Base-by-base conservation (phyloP, 2,888 invertebrate genomes). In the Drosophila hamatofila region DNA sequence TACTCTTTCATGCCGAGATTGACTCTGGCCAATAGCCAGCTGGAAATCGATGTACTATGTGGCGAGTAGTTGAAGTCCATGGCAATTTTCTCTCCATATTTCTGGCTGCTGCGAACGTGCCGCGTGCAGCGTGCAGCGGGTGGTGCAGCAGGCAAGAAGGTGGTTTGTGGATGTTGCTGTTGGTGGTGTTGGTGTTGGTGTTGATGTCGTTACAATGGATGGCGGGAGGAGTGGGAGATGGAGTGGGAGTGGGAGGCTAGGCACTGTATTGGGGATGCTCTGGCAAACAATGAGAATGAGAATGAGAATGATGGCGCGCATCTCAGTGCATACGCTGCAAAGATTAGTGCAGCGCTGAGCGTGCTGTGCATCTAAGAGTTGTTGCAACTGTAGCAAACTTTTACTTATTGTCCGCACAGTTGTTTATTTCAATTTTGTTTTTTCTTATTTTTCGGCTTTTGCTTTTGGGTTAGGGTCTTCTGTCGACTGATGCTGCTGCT, bases 391-490 rank as follows among this genome's bases (percentile, higher is more conserved):
- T 77, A 81, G 83, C 76, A 84, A 84, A 84, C 84, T 84, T 84
- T 84, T 84, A 84, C 84, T 85, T 88, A 83, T 83, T 83, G 83
- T 82, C 73, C 78, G 78, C 78, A 59, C 42, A 41, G 87, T 82
- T 80, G 80, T 84, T 87, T 81, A 78, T 84, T 87, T 82, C 78
- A 80, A 82, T 82, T 84, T 33, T 33, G 3, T 7, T 33, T 2
- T 33, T 33, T 0, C 4, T 12, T 35, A 5, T 35, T 83, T 49
- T 49, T 49, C 18, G 52, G 66, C 65, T 57, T 72, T 58, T 62
- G 66, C 59, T 72, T 72, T 71, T 60, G 61, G 46, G 44, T 61
- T 56, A 52, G 56, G 37, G 30, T 72, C 69, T 58, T 72, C 69
- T 58, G 68, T 54, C 49, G 49, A 57, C 49, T 62, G 51, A 44